Percentiles rank a stretch among this genome's conserved stretches.
These are phyloP conservation scores for Pocota personata DNA, from an alignment of 2,888 invertebrate species.

Conservation along the genomic window DNA sequence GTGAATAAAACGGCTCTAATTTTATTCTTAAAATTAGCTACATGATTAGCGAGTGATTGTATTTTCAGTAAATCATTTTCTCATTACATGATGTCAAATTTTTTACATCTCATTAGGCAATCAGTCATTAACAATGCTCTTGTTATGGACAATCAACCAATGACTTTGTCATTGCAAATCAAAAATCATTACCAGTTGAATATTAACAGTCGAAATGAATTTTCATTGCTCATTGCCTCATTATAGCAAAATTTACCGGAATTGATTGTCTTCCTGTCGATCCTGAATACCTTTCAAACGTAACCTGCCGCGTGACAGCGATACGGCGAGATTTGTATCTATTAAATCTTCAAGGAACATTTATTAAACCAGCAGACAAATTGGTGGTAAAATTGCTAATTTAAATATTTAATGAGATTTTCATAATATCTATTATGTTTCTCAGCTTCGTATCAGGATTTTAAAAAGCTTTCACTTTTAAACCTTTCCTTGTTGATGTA, in stretches of 20 bases:
- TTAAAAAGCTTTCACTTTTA: constrained; percentile 6
- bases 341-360: not conserved
- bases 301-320: not conserved
- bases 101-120: constrained; percentile 21
- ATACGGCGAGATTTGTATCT: not conserved
- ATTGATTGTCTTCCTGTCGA: not conserved
- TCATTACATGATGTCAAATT: not conserved
- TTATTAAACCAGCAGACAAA: not conserved
- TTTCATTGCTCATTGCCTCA: no score
- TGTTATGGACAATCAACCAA: not conserved
- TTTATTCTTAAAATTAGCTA: not conserved
- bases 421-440: not conserved
- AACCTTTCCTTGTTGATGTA: not conserved
- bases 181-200: not conserved
- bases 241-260: not conserved
- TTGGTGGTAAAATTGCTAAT: not conserved
- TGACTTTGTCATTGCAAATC: not conserved
- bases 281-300: not conserved
- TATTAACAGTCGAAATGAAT: not conserved
- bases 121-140: not conserved
- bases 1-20: no score
- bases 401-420: not conserved
- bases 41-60: not conserved
- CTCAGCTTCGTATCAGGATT: not conserved
- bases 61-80: not conserved